Evolutionary conservation across 2,113 vertebrate species (phyloP).

Genomic region (Cochlearius cochlearius): DNA sequence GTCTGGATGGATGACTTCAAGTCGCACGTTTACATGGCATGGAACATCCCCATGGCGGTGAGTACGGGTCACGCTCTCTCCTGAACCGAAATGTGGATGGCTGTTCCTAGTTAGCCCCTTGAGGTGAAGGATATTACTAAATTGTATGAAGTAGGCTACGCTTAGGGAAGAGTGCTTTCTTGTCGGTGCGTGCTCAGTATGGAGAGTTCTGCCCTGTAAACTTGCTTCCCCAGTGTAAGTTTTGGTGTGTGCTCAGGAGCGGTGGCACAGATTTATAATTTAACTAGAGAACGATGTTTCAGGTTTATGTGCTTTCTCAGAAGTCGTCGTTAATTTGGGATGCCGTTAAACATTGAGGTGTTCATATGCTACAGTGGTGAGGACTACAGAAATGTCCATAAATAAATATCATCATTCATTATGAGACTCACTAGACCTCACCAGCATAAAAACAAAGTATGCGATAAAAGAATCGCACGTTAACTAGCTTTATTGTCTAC

Average conservation of each 20-base stretch:
- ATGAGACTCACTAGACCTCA: not conserved
- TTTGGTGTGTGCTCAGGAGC: not conserved
- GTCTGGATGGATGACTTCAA: slow-evolving; percentile 99
- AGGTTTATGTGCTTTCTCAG: slow-evolving; percentile 1
- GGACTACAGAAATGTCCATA: not conserved
- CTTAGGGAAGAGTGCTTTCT: not conserved
- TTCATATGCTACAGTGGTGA: not conserved
- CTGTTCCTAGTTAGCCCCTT: accelerated
- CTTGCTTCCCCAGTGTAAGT: not conserved
- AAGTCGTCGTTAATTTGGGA: slow-evolving; percentile 20
- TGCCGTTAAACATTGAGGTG: slow-evolving; percentile 16
- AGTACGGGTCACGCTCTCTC: not conserved
- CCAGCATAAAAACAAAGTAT: not conserved
- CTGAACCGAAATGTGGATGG: accelerated
- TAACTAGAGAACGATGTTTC: not conserved
- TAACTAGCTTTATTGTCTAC: slow-evolving; percentile 1
- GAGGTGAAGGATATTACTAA: accelerated
- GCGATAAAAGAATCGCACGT: not conserved
- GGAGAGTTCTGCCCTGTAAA: not conserved
- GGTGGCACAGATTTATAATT: not conserved
- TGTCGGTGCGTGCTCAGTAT: accelerated
- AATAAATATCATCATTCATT: slow-evolving; percentile 2
- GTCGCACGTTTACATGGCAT: slow-evolving; percentile 98
- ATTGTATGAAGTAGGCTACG: accelerated
- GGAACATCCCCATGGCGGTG: slow-evolving; percentile 98